Evolutionary conservation across 1,140 invertebrate genomes (phyloP).

Genomic region (Atta cephalotes): DNA sequence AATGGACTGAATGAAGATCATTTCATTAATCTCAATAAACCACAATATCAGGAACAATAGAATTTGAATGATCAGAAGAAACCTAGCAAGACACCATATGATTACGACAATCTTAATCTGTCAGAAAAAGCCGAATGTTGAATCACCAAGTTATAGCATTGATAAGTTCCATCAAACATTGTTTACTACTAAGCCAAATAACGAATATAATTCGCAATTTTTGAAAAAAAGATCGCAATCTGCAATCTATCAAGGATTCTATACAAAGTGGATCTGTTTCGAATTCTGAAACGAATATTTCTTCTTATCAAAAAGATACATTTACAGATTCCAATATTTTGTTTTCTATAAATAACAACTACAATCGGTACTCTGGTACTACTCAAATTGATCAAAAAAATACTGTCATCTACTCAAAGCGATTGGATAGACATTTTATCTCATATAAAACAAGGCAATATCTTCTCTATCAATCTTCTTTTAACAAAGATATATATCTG

Average conservation of each 20-base stretch:
- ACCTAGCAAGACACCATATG: neutral
- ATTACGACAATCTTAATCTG: neutral
- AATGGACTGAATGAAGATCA: conserved; percentile 2
- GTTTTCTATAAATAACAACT: neutral
- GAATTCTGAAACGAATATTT: conserved; percentile 16
- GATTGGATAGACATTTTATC: neutral
- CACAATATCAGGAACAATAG: conserved; percentile 35
- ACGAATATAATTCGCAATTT: conserved; percentile 41
- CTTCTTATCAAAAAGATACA: conserved; percentile 12
- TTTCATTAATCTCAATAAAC: conserved; percentile 8
- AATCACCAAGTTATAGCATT: conserved; percentile 5
- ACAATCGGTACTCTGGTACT: neutral
- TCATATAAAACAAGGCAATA: neutral
- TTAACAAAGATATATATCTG: neutral
- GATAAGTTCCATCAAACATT: neutral
- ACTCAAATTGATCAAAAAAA: conserved; percentile 33
- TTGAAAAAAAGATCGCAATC: conserved; percentile 1
- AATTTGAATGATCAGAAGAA: neutral
- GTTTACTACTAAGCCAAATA: conserved; percentile 5
- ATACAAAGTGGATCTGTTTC: conserved; percentile 2
- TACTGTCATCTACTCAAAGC: conserved; percentile 8
- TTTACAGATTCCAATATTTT: neutral
- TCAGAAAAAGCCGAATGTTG: conserved; percentile 6
- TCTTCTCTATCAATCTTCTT: neutral
- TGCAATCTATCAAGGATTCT: neutral